These are phyloP conservation scores for Chaetogeoica ovagalla DNA, from an alignment of 2,888 invertebrate species.

Conservation along the genomic window DNA sequence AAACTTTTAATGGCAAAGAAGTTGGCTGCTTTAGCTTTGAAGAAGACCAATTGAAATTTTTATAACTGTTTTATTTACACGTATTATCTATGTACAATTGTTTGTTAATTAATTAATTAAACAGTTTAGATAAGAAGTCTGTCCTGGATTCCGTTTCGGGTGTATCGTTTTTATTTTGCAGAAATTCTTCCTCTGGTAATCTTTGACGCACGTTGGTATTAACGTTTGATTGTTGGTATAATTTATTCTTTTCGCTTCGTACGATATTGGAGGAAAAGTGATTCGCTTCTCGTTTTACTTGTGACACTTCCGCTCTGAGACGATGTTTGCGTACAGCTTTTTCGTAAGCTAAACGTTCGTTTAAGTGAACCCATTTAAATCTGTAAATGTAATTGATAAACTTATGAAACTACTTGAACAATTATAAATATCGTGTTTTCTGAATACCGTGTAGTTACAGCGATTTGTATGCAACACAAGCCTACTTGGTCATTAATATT, in stretches of 20 bases:
- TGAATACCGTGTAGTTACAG: neutral
- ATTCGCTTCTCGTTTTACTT: constrained; percentile 87
- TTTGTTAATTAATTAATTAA: constrained; percentile 15
- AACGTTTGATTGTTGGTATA: constrained; percentile 21
- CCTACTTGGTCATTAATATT: neutral
- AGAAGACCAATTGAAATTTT: constrained; percentile 18
- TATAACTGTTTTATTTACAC: neutral
- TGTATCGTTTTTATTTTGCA: constrained; percentile 14
- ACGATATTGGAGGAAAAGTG: constrained; percentile 84
- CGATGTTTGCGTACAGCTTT: constrained; percentile 85
- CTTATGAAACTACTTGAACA: neutral
- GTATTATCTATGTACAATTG: neutral
- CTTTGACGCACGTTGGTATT: constrained; percentile 37
- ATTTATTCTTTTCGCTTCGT: constrained; percentile 53
- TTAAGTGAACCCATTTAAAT: constrained; percentile 95
- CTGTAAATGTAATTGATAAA: constrained; percentile 59
- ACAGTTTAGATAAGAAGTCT: constrained; percentile 41
- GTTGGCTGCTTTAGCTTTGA: constrained; percentile 23
- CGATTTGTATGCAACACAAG: no score
- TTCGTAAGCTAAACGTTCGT: constrained; percentile 91
- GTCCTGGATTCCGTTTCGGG: constrained; percentile 36
- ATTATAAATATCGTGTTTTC: neutral
- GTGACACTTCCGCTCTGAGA: constrained; percentile 81
- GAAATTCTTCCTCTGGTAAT: constrained; percentile 26
- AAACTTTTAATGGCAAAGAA: constrained; percentile 19